phyloP scores from a whole-genome alignment of 2,888 invertebrate genomes.

The Eilema griseolum region DNA sequence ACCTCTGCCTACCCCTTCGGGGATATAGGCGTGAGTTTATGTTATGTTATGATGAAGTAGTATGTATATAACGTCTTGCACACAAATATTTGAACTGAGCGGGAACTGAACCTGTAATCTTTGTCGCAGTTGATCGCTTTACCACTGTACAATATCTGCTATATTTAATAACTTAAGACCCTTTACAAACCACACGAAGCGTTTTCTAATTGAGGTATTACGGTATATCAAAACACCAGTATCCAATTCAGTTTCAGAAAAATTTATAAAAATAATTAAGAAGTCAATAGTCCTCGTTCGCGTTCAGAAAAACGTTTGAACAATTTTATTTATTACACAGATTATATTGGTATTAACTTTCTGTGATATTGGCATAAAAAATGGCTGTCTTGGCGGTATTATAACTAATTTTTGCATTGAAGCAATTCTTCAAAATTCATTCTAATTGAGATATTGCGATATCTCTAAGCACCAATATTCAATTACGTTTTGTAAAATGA shows the following conservation, averaged over 20 bases:
- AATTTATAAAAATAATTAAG: conserved; percentile 14
- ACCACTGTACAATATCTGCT: background rate
- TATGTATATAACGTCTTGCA: too few relatives aligned
- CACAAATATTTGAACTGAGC: background rate
- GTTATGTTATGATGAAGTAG: too few relatives aligned
- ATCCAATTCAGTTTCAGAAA: conserved; percentile 1
- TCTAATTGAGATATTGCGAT: too few relatives aligned
- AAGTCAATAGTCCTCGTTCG: conserved; percentile 26
- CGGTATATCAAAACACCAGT: background rate
- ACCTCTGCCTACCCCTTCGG: too few relatives aligned
- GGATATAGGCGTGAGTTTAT: too few relatives aligned
- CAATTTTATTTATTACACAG: conserved; percentile 23
- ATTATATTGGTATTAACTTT: background rate
- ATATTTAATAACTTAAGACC: background rate
- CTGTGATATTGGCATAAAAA: background rate
- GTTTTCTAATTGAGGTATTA: background rate
- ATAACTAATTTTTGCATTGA: background rate
- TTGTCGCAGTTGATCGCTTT: background rate
- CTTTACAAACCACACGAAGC: background rate
- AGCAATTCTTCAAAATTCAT: too few relatives aligned
- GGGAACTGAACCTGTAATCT: background rate
- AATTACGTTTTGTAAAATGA: too few relatives aligned
- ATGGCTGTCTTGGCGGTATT: background rate
- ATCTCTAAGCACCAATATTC: too few relatives aligned
- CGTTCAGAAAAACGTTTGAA: conserved; percentile 18